Evolutionary conservation across 2,888 invertebrate species (phyloP), one percentile per base, ranked within the genome.

Genomic region (Phragmatobia fuliginosa): DNA sequence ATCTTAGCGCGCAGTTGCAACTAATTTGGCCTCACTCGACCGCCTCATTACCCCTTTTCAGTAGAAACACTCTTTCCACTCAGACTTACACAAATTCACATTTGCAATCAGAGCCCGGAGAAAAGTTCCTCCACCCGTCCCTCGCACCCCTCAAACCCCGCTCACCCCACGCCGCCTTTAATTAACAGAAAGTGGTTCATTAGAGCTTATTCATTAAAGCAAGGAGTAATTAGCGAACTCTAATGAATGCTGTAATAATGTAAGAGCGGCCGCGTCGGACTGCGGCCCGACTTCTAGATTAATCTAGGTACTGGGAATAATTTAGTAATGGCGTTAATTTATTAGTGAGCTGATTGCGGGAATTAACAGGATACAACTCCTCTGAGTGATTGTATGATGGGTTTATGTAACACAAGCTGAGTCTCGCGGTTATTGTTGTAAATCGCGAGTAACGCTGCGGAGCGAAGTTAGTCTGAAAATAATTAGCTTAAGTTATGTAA

Each of bases 171-270:
- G 96, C 95, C 94, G 97, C 96, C 97, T 97, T 97, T 97, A 97
- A 97, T 97, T 97, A 97, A 97, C 97, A 97, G 97, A 97, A 97
- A 97, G 97, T 97, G 97, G 97, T 97, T 97, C 97, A 97, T 97
- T 97, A 97, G 97, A 97, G 97, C 97, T 97, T 97, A 97, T 97
- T 97, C 97, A 97, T 97, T 97, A 97, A 97, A 97, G 97, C 97
- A 97, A 97, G 97, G 97, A 97, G 97, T 97, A 97, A 97, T 97
- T 97, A 97, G 97, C 97, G 97, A 97, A 97, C 97, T 97, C 97
- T 97, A 97, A 97, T 97, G 97, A 97, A 97, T 97, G 96, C 96
- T 96, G 96, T 96, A 96, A 96, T 97, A 97, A 97, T 97, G 96
- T 96, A 96, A 96, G 94, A 94, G 94, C 92, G 94, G 93, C 93